phyloP scores from a whole-genome alignment of 2,113 vertebrate species.

The Trochalopteron elliotii region DNA sequence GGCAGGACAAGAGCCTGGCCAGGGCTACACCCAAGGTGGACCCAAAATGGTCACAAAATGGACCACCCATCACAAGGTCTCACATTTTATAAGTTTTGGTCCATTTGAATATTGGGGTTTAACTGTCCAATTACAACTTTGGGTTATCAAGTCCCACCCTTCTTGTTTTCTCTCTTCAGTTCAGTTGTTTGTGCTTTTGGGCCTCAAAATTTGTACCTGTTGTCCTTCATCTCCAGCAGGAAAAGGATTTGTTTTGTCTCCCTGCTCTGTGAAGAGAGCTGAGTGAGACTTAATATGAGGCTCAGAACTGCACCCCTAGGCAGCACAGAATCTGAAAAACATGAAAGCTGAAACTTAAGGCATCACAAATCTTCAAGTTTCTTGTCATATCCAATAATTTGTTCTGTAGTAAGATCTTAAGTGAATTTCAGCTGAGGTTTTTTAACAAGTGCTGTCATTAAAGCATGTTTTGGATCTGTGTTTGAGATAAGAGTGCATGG shows the following conservation, averaged over 20 bases:
- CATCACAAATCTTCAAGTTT: not conserved
- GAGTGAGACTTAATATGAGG: not conserved
- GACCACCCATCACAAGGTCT: fast-evolving
- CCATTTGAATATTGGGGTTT: not conserved
- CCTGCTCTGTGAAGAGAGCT: not conserved
- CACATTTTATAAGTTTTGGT: not conserved
- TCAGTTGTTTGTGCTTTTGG: not conserved
- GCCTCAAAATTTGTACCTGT: not conserved
- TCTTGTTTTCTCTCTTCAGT: not conserved
- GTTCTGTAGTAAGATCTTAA: not conserved
- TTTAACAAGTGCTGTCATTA: not conserved
- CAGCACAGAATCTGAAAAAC: not conserved
- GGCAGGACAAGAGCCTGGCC: not conserved
- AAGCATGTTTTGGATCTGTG: not conserved
- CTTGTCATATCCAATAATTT: not conserved
- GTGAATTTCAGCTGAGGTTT: not conserved
- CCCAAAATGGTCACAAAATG: not conserved
- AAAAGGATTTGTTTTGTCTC: not conserved
- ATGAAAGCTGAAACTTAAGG: not conserved
- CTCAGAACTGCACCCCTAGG: not conserved
- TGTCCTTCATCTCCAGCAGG: not conserved
- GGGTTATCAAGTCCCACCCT: not conserved
- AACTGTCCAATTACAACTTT: not conserved
- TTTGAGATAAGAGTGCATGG: not conserved
- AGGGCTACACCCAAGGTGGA: not conserved